Evolutionary conservation across 2,888 invertebrate genomes (phyloP).

Genomic region (Tribolium freemani): DNA sequence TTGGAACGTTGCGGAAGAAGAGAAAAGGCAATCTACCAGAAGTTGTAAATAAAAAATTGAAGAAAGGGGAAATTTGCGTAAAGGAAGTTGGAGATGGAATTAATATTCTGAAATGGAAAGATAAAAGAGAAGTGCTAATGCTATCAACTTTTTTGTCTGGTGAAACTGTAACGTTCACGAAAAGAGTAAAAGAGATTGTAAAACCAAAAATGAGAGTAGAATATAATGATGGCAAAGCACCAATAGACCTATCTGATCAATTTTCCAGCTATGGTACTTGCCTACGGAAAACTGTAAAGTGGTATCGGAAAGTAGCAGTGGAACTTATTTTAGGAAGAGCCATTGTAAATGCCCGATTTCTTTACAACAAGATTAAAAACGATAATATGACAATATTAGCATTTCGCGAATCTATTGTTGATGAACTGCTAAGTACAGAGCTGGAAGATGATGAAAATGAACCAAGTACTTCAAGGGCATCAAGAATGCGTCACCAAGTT

Average conservation of each 20-base stretch:
- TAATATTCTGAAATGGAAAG: conserved; percentile 55
- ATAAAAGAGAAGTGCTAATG: conserved; percentile 57
- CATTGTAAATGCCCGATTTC: no score
- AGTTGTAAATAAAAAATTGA: conserved; percentile 37
- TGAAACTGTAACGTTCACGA: not conserved
- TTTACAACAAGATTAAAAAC: no score
- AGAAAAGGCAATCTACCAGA: conserved; percentile 35
- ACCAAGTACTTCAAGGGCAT: no score
- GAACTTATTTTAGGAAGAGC: no score
- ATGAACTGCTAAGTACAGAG: no score
- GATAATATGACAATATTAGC: no score
- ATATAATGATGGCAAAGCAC: conserved; percentile 55
- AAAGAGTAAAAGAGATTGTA: conserved; percentile 17
- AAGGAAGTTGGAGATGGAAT: conserved; percentile 44
- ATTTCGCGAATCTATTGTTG: no score
- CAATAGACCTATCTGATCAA: conserved; percentile 52
- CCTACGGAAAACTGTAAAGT: no score
- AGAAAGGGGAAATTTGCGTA: conserved; percentile 32
- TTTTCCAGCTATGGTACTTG: no score
- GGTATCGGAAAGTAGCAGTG: no score
- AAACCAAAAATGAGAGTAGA: conserved; percentile 30
- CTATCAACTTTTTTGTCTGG: conserved; percentile 51
- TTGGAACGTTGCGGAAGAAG: conserved; percentile 56
- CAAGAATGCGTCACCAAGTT: no score
- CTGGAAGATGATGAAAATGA: no score